phyloP scores from a whole-genome alignment of 2,888 invertebrate species.

The Prosapia bicincta region DNA sequence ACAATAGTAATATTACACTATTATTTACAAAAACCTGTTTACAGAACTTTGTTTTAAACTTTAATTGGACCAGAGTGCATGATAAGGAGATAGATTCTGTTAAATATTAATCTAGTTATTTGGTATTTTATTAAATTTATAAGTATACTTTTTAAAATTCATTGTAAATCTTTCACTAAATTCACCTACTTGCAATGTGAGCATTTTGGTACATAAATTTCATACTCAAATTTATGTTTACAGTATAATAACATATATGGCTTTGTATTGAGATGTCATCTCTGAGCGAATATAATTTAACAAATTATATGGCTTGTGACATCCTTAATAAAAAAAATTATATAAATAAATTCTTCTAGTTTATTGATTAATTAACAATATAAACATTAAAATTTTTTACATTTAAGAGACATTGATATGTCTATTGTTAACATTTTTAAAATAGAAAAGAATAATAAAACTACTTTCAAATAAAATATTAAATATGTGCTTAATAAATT shows the following conservation, averaged over 20 bases:
- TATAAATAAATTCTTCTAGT: no score
- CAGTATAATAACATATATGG: neutral
- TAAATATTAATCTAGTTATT: neutral
- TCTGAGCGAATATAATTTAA: neutral
- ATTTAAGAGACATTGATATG: neutral
- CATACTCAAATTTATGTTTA: neutral
- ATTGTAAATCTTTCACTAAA: neutral
- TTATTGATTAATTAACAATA: neutral
- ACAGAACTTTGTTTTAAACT: neutral
- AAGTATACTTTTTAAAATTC: neutral
- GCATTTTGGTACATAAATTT: neutral
- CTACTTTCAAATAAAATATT: no score
- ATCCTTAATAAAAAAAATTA: no score
- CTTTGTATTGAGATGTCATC: neutral
- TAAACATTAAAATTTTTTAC: neutral
- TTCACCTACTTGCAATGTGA: neutral
- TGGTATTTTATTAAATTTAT: neutral
- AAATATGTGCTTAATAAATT: no score
- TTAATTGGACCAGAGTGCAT: neutral
- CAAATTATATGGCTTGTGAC: no score
- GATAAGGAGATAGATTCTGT: neutral
- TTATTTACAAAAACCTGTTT: conserved; percentile 2
- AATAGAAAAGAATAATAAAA: no score
- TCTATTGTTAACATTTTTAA: no score
- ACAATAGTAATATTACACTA: conserved; percentile 20